Conservation (phyloP, 2,113 vertebrate species). For the Elanus axillaris region DNA sequence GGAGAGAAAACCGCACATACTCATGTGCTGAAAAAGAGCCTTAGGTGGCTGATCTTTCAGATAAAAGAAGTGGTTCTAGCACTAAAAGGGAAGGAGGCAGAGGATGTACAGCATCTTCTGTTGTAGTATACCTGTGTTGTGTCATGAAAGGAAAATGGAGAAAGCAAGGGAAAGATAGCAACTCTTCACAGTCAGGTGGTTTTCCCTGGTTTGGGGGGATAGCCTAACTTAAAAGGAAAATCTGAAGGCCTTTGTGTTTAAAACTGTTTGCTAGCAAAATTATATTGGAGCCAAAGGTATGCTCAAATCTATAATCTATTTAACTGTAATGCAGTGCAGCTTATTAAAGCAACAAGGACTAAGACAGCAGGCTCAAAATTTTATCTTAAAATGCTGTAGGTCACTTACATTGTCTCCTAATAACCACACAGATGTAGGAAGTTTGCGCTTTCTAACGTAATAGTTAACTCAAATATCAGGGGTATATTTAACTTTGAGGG, state of each 20-base stretch:
- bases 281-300: background rate
- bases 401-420: background rate
- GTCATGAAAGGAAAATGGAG: constrained; percentile 27
- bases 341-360: background rate
- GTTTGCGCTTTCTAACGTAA: background rate
- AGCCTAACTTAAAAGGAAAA: background rate
- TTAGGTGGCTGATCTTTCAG: constrained; percentile 48
- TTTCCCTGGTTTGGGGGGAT: background rate
- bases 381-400: background rate
- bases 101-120: background rate
- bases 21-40: background rate
- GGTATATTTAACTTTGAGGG: background rate
- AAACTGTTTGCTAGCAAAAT: constrained; percentile 1
- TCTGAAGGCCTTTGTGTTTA: background rate
- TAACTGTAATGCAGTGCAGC: background rate
- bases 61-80: constrained; percentile 34
- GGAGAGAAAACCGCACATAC: background rate
- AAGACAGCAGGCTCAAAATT: background rate
- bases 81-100: constrained; percentile 48
- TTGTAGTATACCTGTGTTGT: background rate
- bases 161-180: background rate
- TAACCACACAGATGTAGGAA: background rate
- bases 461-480: background rate
- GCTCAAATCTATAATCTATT: background rate
- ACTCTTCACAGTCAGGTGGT: background rate